Base-by-base conservation (phyloP, 2,888 invertebrate genomes). In the Eupeodes luniger region DNA sequence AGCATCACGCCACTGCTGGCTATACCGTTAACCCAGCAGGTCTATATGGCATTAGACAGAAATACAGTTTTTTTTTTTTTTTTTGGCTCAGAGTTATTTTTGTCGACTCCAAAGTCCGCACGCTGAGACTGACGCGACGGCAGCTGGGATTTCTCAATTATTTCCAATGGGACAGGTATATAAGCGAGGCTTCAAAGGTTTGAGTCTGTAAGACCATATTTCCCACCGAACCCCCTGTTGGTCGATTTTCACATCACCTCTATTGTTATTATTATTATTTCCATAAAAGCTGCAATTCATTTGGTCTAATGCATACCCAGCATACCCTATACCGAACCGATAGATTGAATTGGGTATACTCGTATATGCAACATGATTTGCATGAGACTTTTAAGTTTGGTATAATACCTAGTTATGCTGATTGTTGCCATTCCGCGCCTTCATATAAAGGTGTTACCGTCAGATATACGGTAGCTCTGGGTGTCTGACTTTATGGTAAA, bases 211-310 rank as follows among this genome's bases (percentile, higher is more conserved):
- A 27, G 9, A 27, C 40, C 40, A 40, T 40, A 40, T 40, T 34
- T 34, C 27, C 53, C 55, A 3, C 1, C 19, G 10, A 9, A 47
- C 47, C 12, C 10, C 47, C 47, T 4, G 4, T 10, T 47, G 10
- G 4, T 47, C 27, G 1, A 10, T 36, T 34, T 51, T 34, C 66
- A 49, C 27, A 19, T 49, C 10, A 53, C 69, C 53, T 16, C 53
- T 16, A 19, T 14, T 72, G 72, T 69, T 74, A 47, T 75, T 78
- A 53, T 34, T 59, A 66, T 66, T 70, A 47, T 82, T 64, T 62
- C 49, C 49, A 55, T 67, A 69, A 75, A 72, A 62, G 40, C 40
- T 36, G 85, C 81, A 85, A 85, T 85, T 85, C 85, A 85, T 85
- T 85, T 81, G 16, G 84, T 27, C 59, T 61, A 70, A 79, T 79